Evolutionary conservation across 2,113 vertebrate genomes (phyloP).

Genomic region (Candoia aspera): DNA sequence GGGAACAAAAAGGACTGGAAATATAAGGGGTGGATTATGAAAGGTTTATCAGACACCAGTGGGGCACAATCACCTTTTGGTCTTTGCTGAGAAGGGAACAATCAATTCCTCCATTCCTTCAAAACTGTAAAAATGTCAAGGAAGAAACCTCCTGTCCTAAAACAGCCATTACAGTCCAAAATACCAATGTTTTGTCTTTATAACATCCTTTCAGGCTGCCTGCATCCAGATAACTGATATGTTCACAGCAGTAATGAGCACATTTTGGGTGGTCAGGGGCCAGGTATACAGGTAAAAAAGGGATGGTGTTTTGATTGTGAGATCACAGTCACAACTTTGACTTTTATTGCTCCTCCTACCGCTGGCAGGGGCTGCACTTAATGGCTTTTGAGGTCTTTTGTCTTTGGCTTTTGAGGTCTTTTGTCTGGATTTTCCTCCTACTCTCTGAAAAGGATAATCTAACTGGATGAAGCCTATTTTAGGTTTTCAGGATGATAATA

Average conservation of each 20-base stretch:
- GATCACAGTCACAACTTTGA: not conserved
- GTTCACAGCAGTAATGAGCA: not conserved
- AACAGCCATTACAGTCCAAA: not conserved
- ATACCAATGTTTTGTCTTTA: rapidly evolving
- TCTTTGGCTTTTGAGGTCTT: not conserved
- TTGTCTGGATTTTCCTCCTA: not conserved
- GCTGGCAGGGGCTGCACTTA: not conserved
- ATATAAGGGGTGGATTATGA: conserved; percentile 79
- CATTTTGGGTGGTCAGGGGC: not conserved
- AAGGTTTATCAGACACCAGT: conserved; percentile 74
- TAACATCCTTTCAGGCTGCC: not conserved
- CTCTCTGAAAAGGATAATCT: not conserved
- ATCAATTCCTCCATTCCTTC: conserved; percentile 65
- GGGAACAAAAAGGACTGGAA: conserved; percentile 62
- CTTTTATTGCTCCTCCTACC: not conserved
- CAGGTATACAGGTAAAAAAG: not conserved
- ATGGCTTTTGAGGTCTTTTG: not conserved
- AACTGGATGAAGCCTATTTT: not conserved
- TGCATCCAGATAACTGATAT: not conserved
- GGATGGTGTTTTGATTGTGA: not conserved
- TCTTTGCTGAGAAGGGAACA: conserved; percentile 62
- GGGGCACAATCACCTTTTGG: conserved; percentile 72
- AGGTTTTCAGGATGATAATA: not conserved
- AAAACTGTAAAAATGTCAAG: conserved; percentile 65
- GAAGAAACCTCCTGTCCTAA: conserved; percentile 55